Percentiles rank a stretch among this genome's conserved stretches.
phyloP scores from a whole-genome alignment of 2,888 invertebrate species.

The Andrena flavipes region DNA sequence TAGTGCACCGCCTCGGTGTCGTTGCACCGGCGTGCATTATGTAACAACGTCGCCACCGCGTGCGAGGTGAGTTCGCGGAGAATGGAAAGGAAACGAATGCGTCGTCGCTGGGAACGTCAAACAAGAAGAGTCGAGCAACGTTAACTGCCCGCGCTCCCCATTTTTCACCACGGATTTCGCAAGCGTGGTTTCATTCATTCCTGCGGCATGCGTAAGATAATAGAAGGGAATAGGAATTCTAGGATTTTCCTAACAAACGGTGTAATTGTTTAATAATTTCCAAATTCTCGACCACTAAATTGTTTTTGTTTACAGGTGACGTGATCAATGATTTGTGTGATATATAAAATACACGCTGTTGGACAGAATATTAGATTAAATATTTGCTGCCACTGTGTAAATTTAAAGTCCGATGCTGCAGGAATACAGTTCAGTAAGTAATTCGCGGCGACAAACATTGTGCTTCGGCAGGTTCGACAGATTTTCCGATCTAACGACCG shows the following conservation, averaged over 20 bases:
- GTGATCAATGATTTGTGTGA: background rate
- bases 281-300: no score
- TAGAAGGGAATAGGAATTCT: no score
- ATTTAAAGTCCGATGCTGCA: background rate
- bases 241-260: no score
- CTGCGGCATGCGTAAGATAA: no score
- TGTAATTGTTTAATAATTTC: no score
- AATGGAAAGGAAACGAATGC: constrained; percentile 10
- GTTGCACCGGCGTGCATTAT: constrained; percentile 48
- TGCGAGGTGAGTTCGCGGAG: background rate
- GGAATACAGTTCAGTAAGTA: background rate
- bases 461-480: background rate
- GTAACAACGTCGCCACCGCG: constrained; percentile 26
- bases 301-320: no score
- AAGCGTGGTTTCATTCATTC: background rate
- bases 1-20: constrained; percentile 20
- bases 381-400: no score
- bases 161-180: background rate
- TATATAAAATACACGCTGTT: no score
- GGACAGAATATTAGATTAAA: no score
- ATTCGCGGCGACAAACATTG: background rate
- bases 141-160: constrained; percentile 2
- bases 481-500: background rate
- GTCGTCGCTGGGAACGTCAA: background rate
- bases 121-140: background rate